Base-by-base conservation (phyloP, 2,113 vertebrate genomes). In the Vulpes ferrilata region DNA sequence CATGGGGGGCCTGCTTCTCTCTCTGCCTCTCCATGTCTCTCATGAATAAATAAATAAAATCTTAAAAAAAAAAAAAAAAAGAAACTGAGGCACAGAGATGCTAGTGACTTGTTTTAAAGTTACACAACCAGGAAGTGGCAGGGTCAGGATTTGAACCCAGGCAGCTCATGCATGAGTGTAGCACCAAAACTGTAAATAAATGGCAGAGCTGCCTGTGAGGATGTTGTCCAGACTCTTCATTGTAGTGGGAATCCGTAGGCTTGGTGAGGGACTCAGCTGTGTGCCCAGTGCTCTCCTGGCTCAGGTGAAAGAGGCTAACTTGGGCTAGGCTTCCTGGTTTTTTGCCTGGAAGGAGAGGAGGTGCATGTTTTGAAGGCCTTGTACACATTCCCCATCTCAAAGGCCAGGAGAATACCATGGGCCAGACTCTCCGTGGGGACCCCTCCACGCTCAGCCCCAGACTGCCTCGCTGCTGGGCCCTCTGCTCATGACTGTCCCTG, bases 391-490 rank as follows among this genome's bases (percentile, higher is more conserved):
- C 35, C 69, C 16, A 2, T 19, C 35, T 65, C 59, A 35, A 79
- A 89, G 62, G 32, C 78, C 38, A 60, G 86, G 74, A 19, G 32
- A 53, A 19, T 48, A 11, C 23, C 0, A 23, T 3, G n/a, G 51
- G 17, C 20, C 38, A n/a, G 51, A 19, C 60, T 60, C 4, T 73
- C 78, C 0, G 5, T 22, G 11, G 62, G 32, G 71, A 53, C n/a
- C 13, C 90, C 22, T 23, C 6, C 65, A 2, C 1, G 5, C 51
- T 43, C 9, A 7, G 13, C 0, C 13, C 48, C 20, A 4, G 17
- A 35, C 35, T 5, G 0, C 43, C 35, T 5, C 35, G n/a, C 43
- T 6, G 4, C 20, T 4, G 5, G 1, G 6, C 20, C 65, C 22
- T 8, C 12, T 43, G 7, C n/a, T 22, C 7, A 11, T 6, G 95